Percentiles rank a stretch among this genome's conserved stretches.
Conservation (phyloP, 2,113 vertebrate species). For the Sinosuthora webbiana region DNA sequence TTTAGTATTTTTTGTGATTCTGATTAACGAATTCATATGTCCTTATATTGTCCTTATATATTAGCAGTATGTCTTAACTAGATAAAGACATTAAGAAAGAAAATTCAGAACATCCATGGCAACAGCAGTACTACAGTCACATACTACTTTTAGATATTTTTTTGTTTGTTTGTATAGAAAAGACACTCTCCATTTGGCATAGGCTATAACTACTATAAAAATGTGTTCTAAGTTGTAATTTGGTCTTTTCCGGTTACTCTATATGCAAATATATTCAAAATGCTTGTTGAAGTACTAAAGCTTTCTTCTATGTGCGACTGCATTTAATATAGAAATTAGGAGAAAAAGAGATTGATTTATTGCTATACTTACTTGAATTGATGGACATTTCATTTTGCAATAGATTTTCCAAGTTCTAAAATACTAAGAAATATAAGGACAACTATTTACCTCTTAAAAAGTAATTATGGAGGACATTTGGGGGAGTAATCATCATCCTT, state of each 20-base stretch:
- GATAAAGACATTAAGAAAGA: neutral
- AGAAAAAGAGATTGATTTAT: neutral
- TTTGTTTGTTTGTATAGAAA: neutral
- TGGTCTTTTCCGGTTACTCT: neutral
- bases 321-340: neutral
- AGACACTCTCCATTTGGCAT: neutral
- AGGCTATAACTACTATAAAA: neutral
- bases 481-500: neutral
- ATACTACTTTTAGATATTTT: neutral
- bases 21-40: neutral
- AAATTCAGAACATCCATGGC: neutral
- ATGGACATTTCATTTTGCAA: neutral
- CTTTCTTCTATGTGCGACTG: neutral
- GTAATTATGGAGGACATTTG: neutral
- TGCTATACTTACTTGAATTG: neutral
- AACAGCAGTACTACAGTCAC: neutral
- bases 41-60: neutral
- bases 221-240: neutral
- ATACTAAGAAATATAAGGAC: neutral
- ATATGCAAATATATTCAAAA: constrained; percentile 7
- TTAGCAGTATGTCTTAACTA: neutral
- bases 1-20: neutral
- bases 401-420: neutral
- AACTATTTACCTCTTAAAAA: neutral
- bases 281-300: neutral